phyloP scores from a whole-genome alignment of 2,113 vertebrate species.

The Thamnophis sirtalis region DNA sequence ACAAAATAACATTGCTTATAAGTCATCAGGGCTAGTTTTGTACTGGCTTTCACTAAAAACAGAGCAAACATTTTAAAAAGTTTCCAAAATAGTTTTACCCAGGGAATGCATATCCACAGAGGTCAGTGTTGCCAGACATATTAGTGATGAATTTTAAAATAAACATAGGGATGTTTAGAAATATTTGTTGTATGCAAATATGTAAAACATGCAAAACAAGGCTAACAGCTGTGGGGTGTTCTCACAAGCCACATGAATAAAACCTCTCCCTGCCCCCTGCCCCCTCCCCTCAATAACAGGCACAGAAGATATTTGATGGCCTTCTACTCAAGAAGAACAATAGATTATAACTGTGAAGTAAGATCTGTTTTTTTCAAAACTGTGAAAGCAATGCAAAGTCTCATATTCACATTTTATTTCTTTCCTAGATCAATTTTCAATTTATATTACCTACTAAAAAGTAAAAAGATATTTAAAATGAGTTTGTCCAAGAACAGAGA shows the following conservation, averaged over 20 bases:
- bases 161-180: constrained; percentile 70
- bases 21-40: constrained; percentile 9
- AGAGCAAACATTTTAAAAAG: constrained; percentile 38
- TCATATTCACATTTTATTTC: background rate
- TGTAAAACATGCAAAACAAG: constrained; percentile 71
- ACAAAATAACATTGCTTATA: background rate
- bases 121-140: constrained; percentile 57
- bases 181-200: constrained; percentile 73
- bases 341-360: background rate
- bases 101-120: constrained; percentile 57
- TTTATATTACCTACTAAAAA: background rate
- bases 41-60: constrained; percentile 24
- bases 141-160: constrained; percentile 66
- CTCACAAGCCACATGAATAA: constrained; percentile 49
- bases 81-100: constrained; percentile 37
- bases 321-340: background rate
- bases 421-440: rapidly evolving
- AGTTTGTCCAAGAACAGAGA: background rate
- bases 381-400: background rate
- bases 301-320: constrained; percentile 31
- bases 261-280: constrained; percentile 1
- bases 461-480: background rate
- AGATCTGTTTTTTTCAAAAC: constrained; percentile 9
- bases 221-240: constrained; percentile 68
- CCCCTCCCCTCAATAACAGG: background rate